A percentile compares a stretch with the other conserved stretches of the same genome.
phyloP scores from a whole-genome alignment of 2,797 vertebrate species.

The Furcifer pardalis region DNA sequence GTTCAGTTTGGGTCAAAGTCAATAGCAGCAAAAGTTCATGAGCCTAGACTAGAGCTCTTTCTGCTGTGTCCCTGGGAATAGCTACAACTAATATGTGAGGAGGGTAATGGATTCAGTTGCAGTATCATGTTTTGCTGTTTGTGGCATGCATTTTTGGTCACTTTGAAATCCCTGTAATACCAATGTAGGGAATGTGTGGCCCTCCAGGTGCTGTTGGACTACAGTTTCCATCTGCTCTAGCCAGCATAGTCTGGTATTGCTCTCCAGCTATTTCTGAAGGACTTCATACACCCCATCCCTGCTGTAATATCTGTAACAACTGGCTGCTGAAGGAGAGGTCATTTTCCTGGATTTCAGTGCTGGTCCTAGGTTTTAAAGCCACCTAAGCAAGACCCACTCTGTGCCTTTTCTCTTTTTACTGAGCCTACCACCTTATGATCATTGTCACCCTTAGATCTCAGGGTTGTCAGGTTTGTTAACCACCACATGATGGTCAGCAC shows the following conservation, averaged over 20 bases:
- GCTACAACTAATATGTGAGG: background rate
- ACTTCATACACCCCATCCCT: too few relatives aligned
- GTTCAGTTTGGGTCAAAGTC: background rate
- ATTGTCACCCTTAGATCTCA: too few relatives aligned
- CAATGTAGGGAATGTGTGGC: background rate
- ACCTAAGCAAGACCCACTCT: too few relatives aligned
- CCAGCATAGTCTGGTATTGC: too few relatives aligned
- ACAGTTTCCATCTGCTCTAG: too few relatives aligned
- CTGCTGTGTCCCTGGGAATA: background rate
- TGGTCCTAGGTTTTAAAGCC: too few relatives aligned
- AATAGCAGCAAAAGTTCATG: slow-evolving; percentile 4
- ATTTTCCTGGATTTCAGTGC: background rate
- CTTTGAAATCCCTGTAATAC: background rate
- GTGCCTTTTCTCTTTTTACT: too few relatives aligned
- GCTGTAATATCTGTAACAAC: background rate
- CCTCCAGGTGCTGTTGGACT: too few relatives aligned
- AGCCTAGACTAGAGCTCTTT: background rate
- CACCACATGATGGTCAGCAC: too few relatives aligned
- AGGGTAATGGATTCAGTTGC: background rate
- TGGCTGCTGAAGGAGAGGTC: background rate
- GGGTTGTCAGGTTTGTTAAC: too few relatives aligned
- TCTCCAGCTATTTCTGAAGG: too few relatives aligned
- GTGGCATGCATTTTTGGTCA: background rate
- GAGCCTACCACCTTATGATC: too few relatives aligned
- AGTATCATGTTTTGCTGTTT: slow-evolving; percentile 3